phyloP scores from a whole-genome alignment of 2,797 vertebrate genomes.

The Cyclopterus lumpus region DNA sequence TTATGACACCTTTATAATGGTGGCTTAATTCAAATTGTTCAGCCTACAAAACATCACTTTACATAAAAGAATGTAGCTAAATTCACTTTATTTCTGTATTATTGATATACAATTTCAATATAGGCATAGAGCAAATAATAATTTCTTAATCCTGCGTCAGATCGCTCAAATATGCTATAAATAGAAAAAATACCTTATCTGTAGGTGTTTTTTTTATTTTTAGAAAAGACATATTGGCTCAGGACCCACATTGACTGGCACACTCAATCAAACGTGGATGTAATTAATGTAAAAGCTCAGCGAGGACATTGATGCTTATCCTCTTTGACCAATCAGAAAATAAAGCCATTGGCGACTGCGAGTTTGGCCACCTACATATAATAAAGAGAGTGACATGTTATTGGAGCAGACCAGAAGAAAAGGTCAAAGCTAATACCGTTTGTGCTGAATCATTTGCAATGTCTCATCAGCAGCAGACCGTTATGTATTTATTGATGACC shows the following conservation, averaged over 20 bases:
- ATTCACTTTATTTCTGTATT: background rate
- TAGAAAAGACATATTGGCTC: background rate
- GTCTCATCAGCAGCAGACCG: background rate
- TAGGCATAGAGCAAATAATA: background rate
- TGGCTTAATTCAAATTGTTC: background rate
- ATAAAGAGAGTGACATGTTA: background rate
- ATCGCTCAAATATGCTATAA: background rate
- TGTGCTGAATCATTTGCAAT: background rate
- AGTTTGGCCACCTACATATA: background rate
- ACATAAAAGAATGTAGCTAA: background rate
- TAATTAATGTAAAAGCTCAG: conserved; percentile 29
- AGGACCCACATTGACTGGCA: background rate
- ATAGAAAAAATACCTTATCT: background rate
- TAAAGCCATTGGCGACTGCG: background rate
- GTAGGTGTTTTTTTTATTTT: background rate
- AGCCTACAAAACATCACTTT: background rate
- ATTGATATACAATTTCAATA: background rate
- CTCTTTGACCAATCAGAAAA: conserved; percentile 20
- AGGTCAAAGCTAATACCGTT: background rate
- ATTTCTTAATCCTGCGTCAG: background rate
- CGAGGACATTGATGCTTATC: conserved; percentile 7
- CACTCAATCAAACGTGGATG: conserved; percentile 1
- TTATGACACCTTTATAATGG: background rate
- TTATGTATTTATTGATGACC: background rate
- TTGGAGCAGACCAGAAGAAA: background rate